Conservation (phyloP, 2,797 vertebrate species). For the Darevskia mixta region DNA sequence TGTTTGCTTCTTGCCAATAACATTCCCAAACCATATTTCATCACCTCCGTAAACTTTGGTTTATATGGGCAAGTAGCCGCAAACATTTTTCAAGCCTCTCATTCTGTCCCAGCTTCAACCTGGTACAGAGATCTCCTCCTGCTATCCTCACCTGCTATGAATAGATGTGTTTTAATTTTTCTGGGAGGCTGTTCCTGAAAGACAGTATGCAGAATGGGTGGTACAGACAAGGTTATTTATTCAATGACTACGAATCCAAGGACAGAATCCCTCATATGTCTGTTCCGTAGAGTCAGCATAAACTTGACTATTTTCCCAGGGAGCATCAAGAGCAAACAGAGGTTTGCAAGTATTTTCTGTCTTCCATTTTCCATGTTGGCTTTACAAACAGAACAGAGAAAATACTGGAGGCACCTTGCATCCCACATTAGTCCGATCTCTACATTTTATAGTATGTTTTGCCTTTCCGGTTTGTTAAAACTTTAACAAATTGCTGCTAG, state of each 20-base stretch:
- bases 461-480: neutral
- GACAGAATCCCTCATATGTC: neutral
- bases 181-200: conserved; percentile 26
- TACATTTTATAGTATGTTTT: neutral
- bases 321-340: neutral
- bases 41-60: conserved; percentile 23
- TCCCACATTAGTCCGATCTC: neutral
- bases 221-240: conserved; percentile 25
- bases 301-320: neutral
- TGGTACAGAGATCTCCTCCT: neutral
- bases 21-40: conserved; percentile 35
- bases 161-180: conserved; percentile 30
- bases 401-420: neutral
- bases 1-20: conserved; percentile 22
- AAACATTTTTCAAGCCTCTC: conserved; percentile 25
- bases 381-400: neutral
- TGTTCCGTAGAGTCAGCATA: neutral
- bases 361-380: neutral
- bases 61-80: conserved; percentile 42
- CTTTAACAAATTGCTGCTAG: neutral
- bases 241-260: conserved; percentile 3
- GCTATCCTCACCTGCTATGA: neutral
- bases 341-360: neutral
- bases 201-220: neutral
- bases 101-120: neutral